Base-by-base conservation (phyloP, 2,888 invertebrate genomes). In the Creontiades dilutus region DNA sequence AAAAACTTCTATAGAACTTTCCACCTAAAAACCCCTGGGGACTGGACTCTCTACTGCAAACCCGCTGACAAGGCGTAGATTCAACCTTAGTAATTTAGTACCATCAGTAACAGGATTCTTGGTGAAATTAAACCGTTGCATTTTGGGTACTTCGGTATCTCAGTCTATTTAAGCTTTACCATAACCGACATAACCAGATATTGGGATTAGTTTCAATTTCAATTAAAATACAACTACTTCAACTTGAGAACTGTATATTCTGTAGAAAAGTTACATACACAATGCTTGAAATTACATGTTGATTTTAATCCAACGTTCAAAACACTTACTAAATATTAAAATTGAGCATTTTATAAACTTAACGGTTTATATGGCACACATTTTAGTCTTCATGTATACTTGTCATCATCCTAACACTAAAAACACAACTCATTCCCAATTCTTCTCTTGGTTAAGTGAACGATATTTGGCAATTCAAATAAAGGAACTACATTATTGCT, bases 401-500 rank as follows among this genome's bases (percentile, higher is more conserved):
- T 80, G 27, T 68, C 23, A 47, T 68, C 27, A 86, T 61, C 85
- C 28, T 47, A 75, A 19, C 46, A 47, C 86, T 88, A 78, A 86
- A 75, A 86, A 75, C 28, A 48, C 78, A 78, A 55, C 52, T 76
- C 78, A 78, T 61, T 52, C 19, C 75, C 68, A 88, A 80, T 78
- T 75, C 80, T 52, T 88, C 46, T 85, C 57, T 85, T 85, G 85
- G 76, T 78, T 88, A 52, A 78, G 78, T 52, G 88, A 88, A 78
- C 48, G 28, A 88, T 78, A 76, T 88, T 88, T 88, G 88, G 88
- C 88, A 47, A 78, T 78, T 86, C 88, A 88, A 88, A 88, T 12
- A 78, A 88, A 88, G 88, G 88, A 88, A 88, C 88, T 88, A 88
- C 76, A 88, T 88, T 88, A 88, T 88, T 88, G 88, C 89, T 89